A percentile compares a stretch with the other conserved stretches of the same genome.
phyloP scores from a whole-genome alignment of 2,888 invertebrate genomes.

The Drosophila fulvimacula region DNA sequence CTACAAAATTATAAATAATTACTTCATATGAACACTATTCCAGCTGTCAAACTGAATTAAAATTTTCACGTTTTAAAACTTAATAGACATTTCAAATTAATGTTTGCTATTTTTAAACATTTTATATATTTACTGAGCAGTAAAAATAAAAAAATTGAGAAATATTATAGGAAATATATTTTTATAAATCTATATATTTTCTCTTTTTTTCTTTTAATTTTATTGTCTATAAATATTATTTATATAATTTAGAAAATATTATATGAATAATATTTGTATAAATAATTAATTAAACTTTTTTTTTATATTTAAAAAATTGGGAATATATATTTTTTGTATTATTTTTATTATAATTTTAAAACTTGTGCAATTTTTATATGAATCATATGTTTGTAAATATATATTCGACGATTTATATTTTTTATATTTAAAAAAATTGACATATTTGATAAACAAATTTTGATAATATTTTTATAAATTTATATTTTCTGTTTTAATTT shows the following conservation, averaged over 20 bases:
- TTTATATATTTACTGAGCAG: neutral
- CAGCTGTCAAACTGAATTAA: slow-evolving; percentile 11
- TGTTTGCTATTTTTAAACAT: neutral
- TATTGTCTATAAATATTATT: too few species aligned
- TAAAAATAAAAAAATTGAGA: neutral
- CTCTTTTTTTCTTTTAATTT: neutral
- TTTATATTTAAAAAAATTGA: too few species aligned
- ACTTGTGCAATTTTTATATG: too few species aligned
- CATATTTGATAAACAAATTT: too few species aligned
- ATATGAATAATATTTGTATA: too few species aligned
- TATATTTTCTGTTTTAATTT: neutral
- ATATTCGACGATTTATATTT: too few species aligned
- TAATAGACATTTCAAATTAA: neutral
- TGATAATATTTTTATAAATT: neutral
- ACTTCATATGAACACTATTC: slow-evolving; percentile 3
- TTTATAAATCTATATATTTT: neutral
- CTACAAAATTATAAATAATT: slow-evolving; percentile 24
- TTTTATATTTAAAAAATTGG: too few species aligned
- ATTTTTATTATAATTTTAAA: neutral
- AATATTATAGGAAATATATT: neutral
- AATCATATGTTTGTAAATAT: too few species aligned
- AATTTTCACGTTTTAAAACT: neutral
- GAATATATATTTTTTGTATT: too few species aligned
- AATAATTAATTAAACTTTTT: too few species aligned
- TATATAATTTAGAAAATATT: too few species aligned